Percentiles rank a stretch among this genome's conserved stretches.
Conservation (phyloP, 2,888 invertebrate genomes). For the Leptura quadrifasciata region DNA sequence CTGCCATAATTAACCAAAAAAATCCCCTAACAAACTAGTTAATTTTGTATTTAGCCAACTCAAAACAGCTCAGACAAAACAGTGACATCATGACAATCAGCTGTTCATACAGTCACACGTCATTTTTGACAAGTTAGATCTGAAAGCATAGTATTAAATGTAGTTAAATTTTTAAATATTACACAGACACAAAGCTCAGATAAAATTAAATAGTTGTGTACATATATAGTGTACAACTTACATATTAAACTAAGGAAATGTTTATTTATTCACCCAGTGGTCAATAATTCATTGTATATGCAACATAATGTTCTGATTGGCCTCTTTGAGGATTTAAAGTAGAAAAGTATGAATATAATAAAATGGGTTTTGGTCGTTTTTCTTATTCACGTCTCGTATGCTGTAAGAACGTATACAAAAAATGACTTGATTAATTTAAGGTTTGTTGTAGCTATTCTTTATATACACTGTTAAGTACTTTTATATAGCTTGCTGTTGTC, state of each 20-base stretch:
- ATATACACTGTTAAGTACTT: slow-evolving; percentile 18
- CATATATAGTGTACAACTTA: no score
- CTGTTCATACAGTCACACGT: not conserved
- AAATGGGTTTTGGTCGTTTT: slow-evolving; percentile 27
- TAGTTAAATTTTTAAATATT: not conserved
- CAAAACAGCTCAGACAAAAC: no score
- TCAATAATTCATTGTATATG: no score
- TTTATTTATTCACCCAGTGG: no score
- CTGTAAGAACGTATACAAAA: slow-evolving; percentile 75
- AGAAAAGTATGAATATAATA: not conserved
- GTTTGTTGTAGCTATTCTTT: slow-evolving; percentile 65
- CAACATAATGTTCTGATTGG: no score
- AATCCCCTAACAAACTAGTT: not conserved
- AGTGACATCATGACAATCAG: not conserved
- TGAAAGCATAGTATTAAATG: no score
- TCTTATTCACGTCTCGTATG: slow-evolving; percentile 35
- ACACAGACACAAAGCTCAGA: not conserved
- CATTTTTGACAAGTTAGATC: not conserved
- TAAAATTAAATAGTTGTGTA: no score
- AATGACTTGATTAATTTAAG: slow-evolving; percentile 77
- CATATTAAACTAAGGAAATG: no score
- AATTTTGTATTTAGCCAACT: not conserved
- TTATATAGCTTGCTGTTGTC: not conserved
- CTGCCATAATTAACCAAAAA: not conserved
- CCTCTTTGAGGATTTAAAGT: not conserved